Conservation (phyloP, 2,113 vertebrate species). For the Proterorhinus semilunaris region DNA sequence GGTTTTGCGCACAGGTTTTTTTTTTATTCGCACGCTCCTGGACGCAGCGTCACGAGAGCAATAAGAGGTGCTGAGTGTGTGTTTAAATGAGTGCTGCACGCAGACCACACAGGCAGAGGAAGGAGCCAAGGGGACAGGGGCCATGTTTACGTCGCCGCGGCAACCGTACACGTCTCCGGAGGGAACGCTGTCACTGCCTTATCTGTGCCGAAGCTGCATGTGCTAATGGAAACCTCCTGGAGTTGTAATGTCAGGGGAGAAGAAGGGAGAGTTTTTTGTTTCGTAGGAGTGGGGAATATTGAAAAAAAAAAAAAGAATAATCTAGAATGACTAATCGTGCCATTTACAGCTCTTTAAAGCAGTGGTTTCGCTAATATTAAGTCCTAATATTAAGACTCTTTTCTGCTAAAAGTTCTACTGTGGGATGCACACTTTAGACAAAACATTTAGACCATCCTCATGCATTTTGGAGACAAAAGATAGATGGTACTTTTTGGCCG, state of each 20-base stretch:
- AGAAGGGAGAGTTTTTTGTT: neutral
- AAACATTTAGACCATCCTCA: too few species aligned
- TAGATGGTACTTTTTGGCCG: too few species aligned
- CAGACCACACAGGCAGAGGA: conserved; percentile 51
- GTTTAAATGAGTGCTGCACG: conserved; percentile 10
- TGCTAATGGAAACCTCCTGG: conserved; percentile 57
- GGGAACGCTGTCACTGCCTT: conserved; percentile 36
- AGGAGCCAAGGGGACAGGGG: conserved; percentile 13
- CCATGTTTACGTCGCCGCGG: conserved; percentile 55
- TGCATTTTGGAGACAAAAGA: too few species aligned
- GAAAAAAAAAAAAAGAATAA: too few species aligned
- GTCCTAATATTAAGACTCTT: too few species aligned
- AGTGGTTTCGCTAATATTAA: too few species aligned
- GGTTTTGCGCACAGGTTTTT: neutral
- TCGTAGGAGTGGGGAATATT: neutral
- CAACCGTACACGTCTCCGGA: conserved; percentile 39
- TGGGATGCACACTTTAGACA: too few species aligned
- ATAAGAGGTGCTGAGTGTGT: conserved; percentile 7
- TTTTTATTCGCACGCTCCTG: neutral
- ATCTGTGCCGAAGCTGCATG: conserved; percentile 55
- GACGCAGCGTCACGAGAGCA: neutral
- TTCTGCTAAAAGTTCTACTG: too few species aligned
- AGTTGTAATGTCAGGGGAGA: conserved; percentile 36
- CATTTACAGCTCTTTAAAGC: too few species aligned
- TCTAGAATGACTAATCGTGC: too few species aligned